Conservation (phyloP, 2,113 vertebrate genomes). For the Bothrops jararaca region DNA sequence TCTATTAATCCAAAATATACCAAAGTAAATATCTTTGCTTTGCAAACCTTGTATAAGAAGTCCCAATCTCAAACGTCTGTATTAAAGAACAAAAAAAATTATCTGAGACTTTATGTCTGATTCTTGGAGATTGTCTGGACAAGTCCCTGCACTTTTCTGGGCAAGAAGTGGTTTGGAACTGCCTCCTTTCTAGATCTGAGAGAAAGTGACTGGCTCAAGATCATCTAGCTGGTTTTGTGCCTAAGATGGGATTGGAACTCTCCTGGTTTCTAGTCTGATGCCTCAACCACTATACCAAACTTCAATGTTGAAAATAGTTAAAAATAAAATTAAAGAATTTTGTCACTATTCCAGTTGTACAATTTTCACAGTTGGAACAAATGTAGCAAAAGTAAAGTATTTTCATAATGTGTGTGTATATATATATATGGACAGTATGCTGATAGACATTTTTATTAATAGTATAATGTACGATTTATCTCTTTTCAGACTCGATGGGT, state of each 20-base stretch:
- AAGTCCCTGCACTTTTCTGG: no score
- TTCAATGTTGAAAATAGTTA: background rate
- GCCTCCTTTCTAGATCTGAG: no score
- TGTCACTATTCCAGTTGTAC: background rate
- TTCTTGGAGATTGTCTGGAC: background rate
- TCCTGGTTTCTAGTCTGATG: background rate
- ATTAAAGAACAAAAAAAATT: background rate
- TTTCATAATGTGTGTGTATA: background rate
- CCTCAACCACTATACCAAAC: background rate
- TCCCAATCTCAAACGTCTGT: background rate
- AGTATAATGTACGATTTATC: conserved; percentile 59
- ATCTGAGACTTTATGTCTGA: background rate
- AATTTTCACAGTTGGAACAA: background rate
- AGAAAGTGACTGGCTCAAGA: background rate
- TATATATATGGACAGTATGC: no score
- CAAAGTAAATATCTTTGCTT: background rate
- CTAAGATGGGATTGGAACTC: background rate
- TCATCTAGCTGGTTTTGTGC: background rate
- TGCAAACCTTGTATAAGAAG: background rate
- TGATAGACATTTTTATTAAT: background rate
- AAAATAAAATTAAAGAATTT: background rate
- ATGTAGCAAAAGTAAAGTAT: background rate
- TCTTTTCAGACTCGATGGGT: conserved; percentile 89
- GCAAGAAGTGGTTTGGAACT: no score
- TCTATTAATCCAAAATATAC: background rate